These are phyloP conservation scores for Geotrypetes seraphini DNA, from an alignment of 2,797 vertebrate genomes.

Conservation along the genomic window DNA sequence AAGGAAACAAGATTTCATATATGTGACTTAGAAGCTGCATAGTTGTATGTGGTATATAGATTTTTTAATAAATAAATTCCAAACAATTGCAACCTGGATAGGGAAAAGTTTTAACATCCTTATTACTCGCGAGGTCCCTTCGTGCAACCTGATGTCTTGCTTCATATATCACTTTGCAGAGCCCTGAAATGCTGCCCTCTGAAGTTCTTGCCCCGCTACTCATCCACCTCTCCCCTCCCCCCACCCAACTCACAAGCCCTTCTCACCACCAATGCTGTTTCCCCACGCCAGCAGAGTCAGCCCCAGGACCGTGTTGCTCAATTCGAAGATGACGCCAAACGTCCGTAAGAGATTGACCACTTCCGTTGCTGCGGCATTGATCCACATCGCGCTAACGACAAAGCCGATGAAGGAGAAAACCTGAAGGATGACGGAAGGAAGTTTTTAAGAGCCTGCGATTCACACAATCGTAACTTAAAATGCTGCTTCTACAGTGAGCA, in stretches of 20 bases:
- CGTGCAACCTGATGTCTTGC: too few relatives aligned
- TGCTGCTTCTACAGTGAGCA: too few relatives aligned
- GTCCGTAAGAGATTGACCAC: conserved; percentile 84
- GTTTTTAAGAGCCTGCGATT: too few relatives aligned
- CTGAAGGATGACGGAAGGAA: conserved; percentile 45
- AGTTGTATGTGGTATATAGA: too few relatives aligned
- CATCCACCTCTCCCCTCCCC: not conserved
- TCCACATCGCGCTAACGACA: conserved; percentile 82
- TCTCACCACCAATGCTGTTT: conserved; percentile 87
- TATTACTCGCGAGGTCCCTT: too few relatives aligned
- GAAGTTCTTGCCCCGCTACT: not conserved
- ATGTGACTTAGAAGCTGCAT: too few relatives aligned
- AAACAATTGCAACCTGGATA: too few relatives aligned
- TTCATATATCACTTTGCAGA: too few relatives aligned
- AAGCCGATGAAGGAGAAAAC: conserved; percentile 85
- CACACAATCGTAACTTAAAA: too few relatives aligned
- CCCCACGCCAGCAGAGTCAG: conserved; percentile 94
- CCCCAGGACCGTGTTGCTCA: conserved; percentile 91
- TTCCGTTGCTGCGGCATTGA: conserved; percentile 76
- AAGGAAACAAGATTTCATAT: too few relatives aligned
- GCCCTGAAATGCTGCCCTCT: not conserved
- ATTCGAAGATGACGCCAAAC: conserved; percentile 73
- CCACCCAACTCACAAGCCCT: not conserved
- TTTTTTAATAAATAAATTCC: too few relatives aligned
- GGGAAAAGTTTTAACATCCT: too few relatives aligned